Conservation (phyloP, 1,140 invertebrate genomes). For the Dendrolimus kikuchii region DNA sequence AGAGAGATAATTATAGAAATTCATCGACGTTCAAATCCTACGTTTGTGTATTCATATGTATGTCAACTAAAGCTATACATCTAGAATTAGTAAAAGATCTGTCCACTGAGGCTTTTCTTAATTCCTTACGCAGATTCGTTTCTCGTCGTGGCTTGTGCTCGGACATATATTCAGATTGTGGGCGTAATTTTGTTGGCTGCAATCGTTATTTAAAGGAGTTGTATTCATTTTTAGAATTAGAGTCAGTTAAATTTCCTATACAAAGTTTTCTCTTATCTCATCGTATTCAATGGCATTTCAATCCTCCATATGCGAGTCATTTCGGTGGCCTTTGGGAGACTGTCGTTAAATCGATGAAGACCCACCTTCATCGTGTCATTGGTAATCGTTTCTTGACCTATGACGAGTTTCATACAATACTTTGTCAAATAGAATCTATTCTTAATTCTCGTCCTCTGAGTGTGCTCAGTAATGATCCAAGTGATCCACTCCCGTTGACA, state of each 20-base stretch:
- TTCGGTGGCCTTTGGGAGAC: neutral
- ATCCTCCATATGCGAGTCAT: slow-evolving; percentile 1
- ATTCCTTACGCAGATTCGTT: neutral
- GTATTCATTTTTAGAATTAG: neutral
- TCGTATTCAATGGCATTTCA: neutral
- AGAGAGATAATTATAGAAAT: too few relatives aligned
- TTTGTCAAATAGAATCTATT: slow-evolving; percentile 2
- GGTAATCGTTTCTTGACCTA: neutral
- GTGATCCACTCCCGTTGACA: neutral
- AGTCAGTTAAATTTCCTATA: too few relatives aligned
- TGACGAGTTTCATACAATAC: neutral
- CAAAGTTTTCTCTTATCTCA: too few relatives aligned
- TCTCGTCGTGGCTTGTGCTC: neutral
- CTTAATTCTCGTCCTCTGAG: neutral
- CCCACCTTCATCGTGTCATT: neutral
- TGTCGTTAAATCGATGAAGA: neutral
- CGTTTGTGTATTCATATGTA: neutral
- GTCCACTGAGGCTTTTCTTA: neutral
- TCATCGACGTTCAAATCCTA: too few relatives aligned
- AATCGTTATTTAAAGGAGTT: neutral
- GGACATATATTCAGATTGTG: neutral
- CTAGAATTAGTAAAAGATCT: neutral
- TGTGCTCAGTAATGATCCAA: neutral
- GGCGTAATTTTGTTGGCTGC: neutral
- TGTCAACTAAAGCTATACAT: neutral